Percentiles rank a stretch among this genome's conserved stretches.
These are phyloP conservation scores for Gerris buenoi DNA, from an alignment of 1,140 invertebrate species.

Conservation along the genomic window DNA sequence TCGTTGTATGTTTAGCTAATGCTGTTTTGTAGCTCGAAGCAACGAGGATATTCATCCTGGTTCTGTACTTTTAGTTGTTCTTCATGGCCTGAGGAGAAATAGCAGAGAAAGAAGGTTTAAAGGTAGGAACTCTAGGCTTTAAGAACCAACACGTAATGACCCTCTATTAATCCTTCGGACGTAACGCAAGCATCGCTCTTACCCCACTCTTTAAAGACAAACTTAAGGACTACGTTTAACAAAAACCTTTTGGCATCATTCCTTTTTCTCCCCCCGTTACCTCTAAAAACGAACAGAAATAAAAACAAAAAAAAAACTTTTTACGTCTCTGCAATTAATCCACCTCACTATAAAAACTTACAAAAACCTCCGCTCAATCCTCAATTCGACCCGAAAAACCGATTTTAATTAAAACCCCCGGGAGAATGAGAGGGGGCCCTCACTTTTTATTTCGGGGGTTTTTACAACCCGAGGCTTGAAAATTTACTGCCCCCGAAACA, in stretches of 20 bases:
- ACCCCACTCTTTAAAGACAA: background rate
- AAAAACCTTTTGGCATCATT: background rate
- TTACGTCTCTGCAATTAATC: background rate
- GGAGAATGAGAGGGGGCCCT: background rate
- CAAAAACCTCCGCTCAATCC: background rate
- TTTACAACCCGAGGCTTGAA: background rate
- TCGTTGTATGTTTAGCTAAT: no score
- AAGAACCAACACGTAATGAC: background rate
- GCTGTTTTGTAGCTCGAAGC: no score
- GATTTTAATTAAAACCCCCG: background rate
- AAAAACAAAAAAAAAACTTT: background rate
- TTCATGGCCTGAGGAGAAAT: background rate
- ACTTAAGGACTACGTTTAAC: background rate
- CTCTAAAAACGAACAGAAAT: no score
- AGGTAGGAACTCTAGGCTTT: background rate
- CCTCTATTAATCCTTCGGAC: background rate
- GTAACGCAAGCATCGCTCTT: background rate
- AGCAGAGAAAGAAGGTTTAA: background rate
- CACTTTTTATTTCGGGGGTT: background rate
- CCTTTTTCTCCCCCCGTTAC: no score
- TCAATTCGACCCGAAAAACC: background rate
- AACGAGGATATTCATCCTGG: no score
- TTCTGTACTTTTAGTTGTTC: no score
- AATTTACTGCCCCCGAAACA: background rate
- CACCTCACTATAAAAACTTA: background rate